A percentile compares a stretch with the other conserved stretches of the same genome.
phyloP scores from a whole-genome alignment of 2,797 vertebrate genomes.

The Mus spretus region DNA sequence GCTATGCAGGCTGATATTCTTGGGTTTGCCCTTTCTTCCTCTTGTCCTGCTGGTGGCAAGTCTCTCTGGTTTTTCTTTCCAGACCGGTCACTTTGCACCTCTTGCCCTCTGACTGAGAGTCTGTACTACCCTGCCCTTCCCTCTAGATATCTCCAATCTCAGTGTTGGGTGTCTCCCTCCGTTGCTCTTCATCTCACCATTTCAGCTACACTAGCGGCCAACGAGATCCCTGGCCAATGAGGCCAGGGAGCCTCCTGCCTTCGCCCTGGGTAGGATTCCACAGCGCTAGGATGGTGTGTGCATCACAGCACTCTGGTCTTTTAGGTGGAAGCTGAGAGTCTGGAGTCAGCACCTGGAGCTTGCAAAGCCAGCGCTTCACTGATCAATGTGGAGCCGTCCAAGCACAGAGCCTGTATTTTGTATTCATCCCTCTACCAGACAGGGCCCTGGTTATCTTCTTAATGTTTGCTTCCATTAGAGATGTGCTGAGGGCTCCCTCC shows the following conservation, averaged over 20 bases:
- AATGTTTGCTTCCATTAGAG: neutral
- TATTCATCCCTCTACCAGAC: neutral
- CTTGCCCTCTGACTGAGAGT: neutral
- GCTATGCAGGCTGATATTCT: neutral
- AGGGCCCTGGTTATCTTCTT: neutral
- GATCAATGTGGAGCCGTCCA: neutral
- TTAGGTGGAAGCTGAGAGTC: neutral
- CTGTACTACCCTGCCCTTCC: neutral
- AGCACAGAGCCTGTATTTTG: conserved; percentile 40
- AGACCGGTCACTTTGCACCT: neutral
- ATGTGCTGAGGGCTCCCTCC: neutral
- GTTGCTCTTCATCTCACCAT: neutral
- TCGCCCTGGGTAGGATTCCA: neutral
- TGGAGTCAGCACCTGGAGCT: neutral
- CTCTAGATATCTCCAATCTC: neutral
- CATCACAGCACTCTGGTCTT: neutral
- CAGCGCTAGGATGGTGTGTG: neutral
- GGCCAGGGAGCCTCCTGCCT: too few species aligned
- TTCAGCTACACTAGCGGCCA: too few species aligned
- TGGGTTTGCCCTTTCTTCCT: neutral
- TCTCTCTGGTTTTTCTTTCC: neutral
- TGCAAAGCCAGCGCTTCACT: neutral
- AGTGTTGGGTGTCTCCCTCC: neutral
- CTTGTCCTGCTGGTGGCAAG: neutral
- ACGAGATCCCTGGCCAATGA: too few species aligned